phyloP scores from a whole-genome alignment of 2,888 invertebrate genomes.

The Caradrina kadenii region DNA sequence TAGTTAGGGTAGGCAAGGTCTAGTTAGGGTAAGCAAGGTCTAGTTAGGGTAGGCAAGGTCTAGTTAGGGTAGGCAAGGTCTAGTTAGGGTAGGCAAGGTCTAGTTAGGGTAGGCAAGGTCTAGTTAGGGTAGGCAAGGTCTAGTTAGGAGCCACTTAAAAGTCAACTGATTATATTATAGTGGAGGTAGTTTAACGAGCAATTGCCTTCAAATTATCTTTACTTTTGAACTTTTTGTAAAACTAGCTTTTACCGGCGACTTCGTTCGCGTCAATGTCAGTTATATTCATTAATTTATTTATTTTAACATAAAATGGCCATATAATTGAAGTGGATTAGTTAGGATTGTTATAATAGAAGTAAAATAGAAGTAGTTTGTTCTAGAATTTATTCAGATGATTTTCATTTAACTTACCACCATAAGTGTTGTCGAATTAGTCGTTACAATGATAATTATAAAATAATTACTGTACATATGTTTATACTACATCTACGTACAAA shows the following conservation, averaged over 20 bases:
- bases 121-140: too few species aligned
- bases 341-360: neutral
- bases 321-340: too few species aligned
- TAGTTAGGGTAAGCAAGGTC: too few species aligned
- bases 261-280: too few species aligned
- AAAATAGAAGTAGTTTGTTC: slow-evolving; percentile 12
- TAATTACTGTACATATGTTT: slow-evolving; percentile 1
- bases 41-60: too few species aligned
- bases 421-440: slow-evolving; percentile 7
- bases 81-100: too few species aligned
- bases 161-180: neutral
- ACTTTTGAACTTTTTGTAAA: neutral
- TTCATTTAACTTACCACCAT: slow-evolving; percentile 15
- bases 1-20: too few species aligned
- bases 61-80: too few species aligned
- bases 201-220: neutral
- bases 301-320: too few species aligned
- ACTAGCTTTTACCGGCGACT: too few species aligned
- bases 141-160: neutral
- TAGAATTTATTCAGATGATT: slow-evolving; percentile 28
- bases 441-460: slow-evolving; percentile 29
- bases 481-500: slow-evolving; percentile 20
- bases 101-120: too few species aligned
- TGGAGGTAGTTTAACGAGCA: slow-evolving; percentile 2
- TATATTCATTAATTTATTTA: too few species aligned